Base-by-base conservation (phyloP, 1,140 invertebrate genomes). In the Battus philenor region DNA sequence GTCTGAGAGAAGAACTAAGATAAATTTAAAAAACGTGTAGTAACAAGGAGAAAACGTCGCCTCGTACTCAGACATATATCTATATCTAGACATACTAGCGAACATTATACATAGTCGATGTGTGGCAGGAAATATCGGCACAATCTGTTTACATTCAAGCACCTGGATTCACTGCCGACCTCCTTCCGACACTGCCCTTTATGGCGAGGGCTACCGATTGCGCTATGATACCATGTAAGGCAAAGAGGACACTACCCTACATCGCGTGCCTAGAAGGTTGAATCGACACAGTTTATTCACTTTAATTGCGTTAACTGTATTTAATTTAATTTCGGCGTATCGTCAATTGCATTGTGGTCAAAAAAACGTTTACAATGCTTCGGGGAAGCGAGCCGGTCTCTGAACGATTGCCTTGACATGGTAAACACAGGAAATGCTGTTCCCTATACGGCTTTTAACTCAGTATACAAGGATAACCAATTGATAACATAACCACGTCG, bases 201-300 rank as follows among this genome's bases (percentile, higher is more conserved):
- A 36, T 20, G 33, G 33, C 20, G 20, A 36, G 33, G 33, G 33
- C 33, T 36, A 10, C 33, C 16, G 32, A 36, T 16, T 12, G 10
- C 31, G 31, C 33, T 36, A 36, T 36, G 33, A 36, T 16, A 9
- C 33, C 33, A 11, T 36, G 33, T 36, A 36, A 18, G 33, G 33
- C 16, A 36, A 9, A 17, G 16, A 36, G 33, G 33, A 36, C 33
- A 20, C 16, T 18, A 36, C 15, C 33, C 33, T 36, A 36, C 10
- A 36, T 36, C 20, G 20, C 33, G 16, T 36, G 16, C 16, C 33
- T 36, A 36, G 33, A 36, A 36, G 33, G 33, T 36, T 18, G 20
- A 36, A 18, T 15, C 33, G 16, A 7, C 33, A 22, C 8, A 15
- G 15, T 32, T 32, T 32, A 32, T 32, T 32, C 31, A 32, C 11